Percentiles rank a stretch among this genome's conserved stretches.
These are phyloP conservation scores for Porphyrio hochstetteri DNA, from an alignment of 2,113 vertebrate genomes.

Conservation along the genomic window DNA sequence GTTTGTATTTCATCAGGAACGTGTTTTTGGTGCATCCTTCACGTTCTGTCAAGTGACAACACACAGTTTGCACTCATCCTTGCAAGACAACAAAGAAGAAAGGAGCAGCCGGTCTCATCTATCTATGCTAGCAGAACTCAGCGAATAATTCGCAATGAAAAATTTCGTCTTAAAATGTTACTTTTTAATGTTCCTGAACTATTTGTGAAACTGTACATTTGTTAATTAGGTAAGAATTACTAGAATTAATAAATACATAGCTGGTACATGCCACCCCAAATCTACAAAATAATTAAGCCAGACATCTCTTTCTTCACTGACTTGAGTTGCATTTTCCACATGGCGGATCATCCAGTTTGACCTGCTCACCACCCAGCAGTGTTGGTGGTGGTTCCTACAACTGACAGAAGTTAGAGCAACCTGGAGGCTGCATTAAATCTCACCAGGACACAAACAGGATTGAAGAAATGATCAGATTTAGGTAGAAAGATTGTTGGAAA, in stretches of 20 bases:
- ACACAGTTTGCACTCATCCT: not conserved
- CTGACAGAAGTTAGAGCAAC: not conserved
- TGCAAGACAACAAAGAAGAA: slow-evolving; percentile 1
- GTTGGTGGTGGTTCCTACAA: not conserved
- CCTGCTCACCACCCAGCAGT: not conserved
- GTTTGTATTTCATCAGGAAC: not conserved
- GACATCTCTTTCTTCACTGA: not conserved
- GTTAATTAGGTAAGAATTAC: not conserved
- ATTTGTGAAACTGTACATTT: not conserved
- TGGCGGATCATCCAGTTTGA: not conserved
- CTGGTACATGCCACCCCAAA: not conserved
- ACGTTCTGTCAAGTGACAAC: not conserved
- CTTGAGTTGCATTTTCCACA: not conserved
- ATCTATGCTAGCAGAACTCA: not conserved
- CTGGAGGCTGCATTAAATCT: not conserved
- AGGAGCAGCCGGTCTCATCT: not conserved
- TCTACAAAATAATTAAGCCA: not conserved
- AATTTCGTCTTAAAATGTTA: not conserved
- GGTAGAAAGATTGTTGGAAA: not conserved
- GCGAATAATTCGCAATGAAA: not conserved
- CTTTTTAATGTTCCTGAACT: not conserved
- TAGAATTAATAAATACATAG: not conserved
- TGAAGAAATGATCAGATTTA: not conserved
- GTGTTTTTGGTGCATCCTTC: not conserved
- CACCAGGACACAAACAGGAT: not conserved